A percentile compares a stretch with the other conserved stretches of the same genome.
phyloP scores from a whole-genome alignment of 2,113 vertebrate genomes.

The Tauraco erythrolophus region DNA sequence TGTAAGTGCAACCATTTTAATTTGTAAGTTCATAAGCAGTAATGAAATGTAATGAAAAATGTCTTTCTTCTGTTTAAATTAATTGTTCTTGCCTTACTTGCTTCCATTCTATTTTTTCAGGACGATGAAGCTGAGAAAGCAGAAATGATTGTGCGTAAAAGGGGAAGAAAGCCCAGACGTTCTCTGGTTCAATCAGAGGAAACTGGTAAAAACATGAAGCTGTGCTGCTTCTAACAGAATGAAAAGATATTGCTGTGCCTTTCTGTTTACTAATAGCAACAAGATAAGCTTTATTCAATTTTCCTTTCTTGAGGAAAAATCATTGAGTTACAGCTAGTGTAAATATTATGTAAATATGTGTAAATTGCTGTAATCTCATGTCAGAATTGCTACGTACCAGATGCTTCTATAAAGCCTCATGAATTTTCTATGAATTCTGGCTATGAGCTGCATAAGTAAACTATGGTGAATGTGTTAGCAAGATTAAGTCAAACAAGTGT shows the following conservation, averaged over 20 bases:
- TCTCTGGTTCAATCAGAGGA: constrained; percentile 73
- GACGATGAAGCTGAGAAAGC: constrained; percentile 67
- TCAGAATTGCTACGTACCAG: constrained; percentile 79
- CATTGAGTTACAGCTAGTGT: constrained; percentile 52
- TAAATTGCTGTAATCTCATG: constrained; percentile 76
- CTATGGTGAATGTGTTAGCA: constrained; percentile 72
- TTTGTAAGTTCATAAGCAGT: background rate
- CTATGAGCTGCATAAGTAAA: constrained; percentile 77
- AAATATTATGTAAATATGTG: constrained; percentile 74
- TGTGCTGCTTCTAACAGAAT: background rate
- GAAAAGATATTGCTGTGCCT: background rate
- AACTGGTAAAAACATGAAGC: constrained; percentile 75
- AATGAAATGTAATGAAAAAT: background rate
- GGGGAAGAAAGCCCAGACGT: constrained; percentile 77
- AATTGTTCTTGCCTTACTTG: background rate
- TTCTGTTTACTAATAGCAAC: constrained; percentile 39
- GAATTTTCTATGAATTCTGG: constrained; percentile 69
- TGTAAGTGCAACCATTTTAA: constrained; percentile 66
- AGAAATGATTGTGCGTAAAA: constrained; percentile 50
- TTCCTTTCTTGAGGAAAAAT: constrained; percentile 52
- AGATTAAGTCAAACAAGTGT: constrained; percentile 78
- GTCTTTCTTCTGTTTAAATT: background rate
- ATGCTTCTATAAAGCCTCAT: constrained; percentile 66
- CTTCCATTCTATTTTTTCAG: constrained; percentile 49
- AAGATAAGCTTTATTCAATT: constrained; percentile 47